Base-by-base conservation (phyloP, 1,140 invertebrate species). In the Papilio machaon region DNA sequence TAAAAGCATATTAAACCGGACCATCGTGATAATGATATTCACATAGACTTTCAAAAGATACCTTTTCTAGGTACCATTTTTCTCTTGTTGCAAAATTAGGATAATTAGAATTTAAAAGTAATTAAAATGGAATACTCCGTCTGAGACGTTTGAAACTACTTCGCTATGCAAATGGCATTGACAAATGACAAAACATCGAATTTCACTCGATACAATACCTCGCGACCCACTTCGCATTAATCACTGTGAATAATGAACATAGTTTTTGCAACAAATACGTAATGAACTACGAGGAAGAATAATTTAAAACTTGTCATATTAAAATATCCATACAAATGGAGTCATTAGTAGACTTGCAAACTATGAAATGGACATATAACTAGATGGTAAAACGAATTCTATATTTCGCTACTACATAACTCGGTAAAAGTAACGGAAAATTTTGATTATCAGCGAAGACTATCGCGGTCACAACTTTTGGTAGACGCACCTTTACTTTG, bases 141-240 rank as follows among this genome's bases (percentile, higher is more conserved):
- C 73, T 46, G 58, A 64, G 54, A 78, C 76, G 76, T n/a, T 43
- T 43, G 6, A 38, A 77, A 78, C 15, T 79, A 79, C 47, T 79
- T 67, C 38, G 60, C 77, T 64, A 17, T 79, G 77, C 52, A 77
- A 67, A 79, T 79, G 58, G 77, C 77, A 79, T 38, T 64, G 77
- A 79, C 43, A 79, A 79, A 79, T 79, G 77, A 79, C 77, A 79
- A 79, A 79, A 79, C 77, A 79, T 79, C 60, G 77, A 64, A 79
- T 79, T 79, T 79, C 77, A 35, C 35, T 79, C 77, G 77, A 79
- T 79, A 67, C 77, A 79, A 67, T 67, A 79, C 77, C 60, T 46
- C 58, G 49, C 77, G 38, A 67, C 60, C 60, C 38, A 67, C 38
- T 79, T 67, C 8, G 60, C 77, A 79, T 79, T 79, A 79, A 79